Evolutionary conservation across 2,888 invertebrate species (phyloP).

Genomic region (Cantharis rufa): DNA sequence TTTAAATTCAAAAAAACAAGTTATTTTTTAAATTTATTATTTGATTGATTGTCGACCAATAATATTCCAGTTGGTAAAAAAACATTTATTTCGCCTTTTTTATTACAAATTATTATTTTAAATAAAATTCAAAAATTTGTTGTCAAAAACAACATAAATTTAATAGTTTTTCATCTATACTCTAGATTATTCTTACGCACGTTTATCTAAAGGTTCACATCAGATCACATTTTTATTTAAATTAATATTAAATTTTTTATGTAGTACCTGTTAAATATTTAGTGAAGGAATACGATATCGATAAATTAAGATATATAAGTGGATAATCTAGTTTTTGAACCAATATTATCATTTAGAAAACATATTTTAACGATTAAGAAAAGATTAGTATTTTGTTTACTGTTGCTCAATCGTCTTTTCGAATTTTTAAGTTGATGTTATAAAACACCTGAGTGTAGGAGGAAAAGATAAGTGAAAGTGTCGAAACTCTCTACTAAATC

Average conservation of each 20-base stretch:
- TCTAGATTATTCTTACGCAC: too few species aligned
- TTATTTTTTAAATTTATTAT: too few species aligned
- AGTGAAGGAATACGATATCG: background rate
- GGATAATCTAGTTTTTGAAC: background rate
- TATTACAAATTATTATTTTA: too few species aligned
- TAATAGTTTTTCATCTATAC: too few species aligned
- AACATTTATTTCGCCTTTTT: too few species aligned
- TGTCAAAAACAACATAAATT: too few species aligned
- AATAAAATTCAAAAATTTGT: too few species aligned
- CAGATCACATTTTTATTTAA: background rate
- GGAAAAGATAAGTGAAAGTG: constrained; percentile 29
- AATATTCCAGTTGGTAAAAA: too few species aligned
- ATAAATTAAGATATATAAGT: background rate
- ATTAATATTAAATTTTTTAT: background rate
- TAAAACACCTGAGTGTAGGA: constrained; percentile 23
- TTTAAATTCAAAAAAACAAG: too few species aligned
- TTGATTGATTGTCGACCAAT: too few species aligned
- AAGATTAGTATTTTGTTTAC: background rate
- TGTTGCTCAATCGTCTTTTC: background rate
- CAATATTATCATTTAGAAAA: background rate
- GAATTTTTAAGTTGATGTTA: background rate
- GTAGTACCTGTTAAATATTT: background rate
- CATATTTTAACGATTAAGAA: background rate
- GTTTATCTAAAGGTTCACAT: background rate
- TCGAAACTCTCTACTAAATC: constrained; percentile 11